Evolutionary conservation across 2,113 vertebrate genomes (phyloP).

Genomic region (Vombatus ursinus): DNA sequence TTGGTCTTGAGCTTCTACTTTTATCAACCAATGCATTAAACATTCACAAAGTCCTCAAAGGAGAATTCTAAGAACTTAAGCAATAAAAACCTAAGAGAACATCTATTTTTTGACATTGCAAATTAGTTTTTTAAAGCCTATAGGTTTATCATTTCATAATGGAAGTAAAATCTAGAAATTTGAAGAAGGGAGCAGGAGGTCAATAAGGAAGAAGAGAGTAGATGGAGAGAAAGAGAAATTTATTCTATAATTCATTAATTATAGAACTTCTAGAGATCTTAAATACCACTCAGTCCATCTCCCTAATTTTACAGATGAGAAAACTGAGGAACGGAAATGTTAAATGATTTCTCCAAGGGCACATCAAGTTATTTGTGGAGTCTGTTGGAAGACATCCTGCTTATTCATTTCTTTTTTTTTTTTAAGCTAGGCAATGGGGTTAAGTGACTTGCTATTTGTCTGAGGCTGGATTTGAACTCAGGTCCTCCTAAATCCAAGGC

Average conservation of each 20-base stretch:
- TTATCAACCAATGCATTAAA: constrained; percentile 11
- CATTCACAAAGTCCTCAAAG: constrained; percentile 49
- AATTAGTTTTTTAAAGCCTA: background rate
- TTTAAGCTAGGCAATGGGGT: no score
- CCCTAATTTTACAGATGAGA: background rate
- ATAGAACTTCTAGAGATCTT: background rate
- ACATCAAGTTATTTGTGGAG: background rate
- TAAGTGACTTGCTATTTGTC: no score
- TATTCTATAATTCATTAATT: background rate
- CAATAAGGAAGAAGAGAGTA: background rate
- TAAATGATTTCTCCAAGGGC: background rate
- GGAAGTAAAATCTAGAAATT: constrained; percentile 5
- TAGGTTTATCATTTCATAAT: constrained; percentile 2
- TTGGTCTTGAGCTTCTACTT: constrained; percentile 22
- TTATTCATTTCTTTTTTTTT: background rate
- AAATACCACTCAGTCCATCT: background rate
- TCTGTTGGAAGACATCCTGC: background rate
- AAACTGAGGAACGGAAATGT: background rate
- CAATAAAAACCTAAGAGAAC: constrained; percentile 48
- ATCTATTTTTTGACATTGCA: background rate
- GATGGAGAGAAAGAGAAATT: background rate
- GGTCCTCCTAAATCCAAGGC: no score
- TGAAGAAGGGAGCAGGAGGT: background rate
- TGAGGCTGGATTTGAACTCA: no score
- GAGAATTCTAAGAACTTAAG: constrained; percentile 13